phyloP scores from a whole-genome alignment of 1,140 invertebrate genomes.

The Dufourea novaeangliae region DNA sequence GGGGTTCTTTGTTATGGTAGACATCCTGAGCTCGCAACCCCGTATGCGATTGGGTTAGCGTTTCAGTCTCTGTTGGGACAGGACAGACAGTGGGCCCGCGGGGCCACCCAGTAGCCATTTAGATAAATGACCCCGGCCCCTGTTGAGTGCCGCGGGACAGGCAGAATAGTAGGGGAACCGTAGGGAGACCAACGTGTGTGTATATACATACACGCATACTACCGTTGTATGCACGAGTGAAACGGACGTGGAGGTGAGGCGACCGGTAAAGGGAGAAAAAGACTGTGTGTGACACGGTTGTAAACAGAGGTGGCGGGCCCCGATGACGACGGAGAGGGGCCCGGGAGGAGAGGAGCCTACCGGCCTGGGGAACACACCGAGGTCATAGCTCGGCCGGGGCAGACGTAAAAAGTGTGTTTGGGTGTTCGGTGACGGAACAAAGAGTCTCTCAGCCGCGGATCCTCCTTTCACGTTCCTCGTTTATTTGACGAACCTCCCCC shows the following conservation, averaged over 20 bases:
- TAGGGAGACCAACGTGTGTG: too few species aligned
- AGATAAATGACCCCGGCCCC: slow-evolving; percentile 79
- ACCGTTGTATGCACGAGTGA: too few species aligned
- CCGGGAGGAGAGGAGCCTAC: slow-evolving; percentile 32
- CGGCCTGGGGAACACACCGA: slow-evolving; percentile 6
- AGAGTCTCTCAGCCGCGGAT: slow-evolving; percentile 63
- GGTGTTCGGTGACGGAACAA: slow-evolving; percentile 70
- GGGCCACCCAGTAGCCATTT: slow-evolving; percentile 82
- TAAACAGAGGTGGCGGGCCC: slow-evolving; percentile 2
- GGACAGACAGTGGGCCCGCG: slow-evolving; percentile 53
- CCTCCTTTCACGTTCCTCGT: slow-evolving; percentile 40
- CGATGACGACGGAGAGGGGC: not conserved
- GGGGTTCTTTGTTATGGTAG: slow-evolving; percentile 58
- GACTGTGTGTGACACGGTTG: slow-evolving; percentile 16
- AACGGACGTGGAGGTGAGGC: slow-evolving; percentile 4
- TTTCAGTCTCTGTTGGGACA: slow-evolving; percentile 72
- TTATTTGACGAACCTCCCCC: slow-evolving; percentile 31
- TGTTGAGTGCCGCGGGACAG: slow-evolving; percentile 73
- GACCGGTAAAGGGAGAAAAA: slow-evolving; percentile 22
- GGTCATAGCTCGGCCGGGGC: slow-evolving; percentile 42
- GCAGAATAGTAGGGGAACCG: slow-evolving; percentile 13
- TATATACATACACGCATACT: too few species aligned
- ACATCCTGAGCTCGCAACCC: slow-evolving; percentile 45
- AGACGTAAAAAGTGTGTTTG: slow-evolving; percentile 69
- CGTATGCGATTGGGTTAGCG: slow-evolving; percentile 75